A percentile compares a stretch with the other conserved stretches of the same genome.
Conservation (phyloP, 2,113 vertebrate species). For the Pterocles gutturalis region DNA sequence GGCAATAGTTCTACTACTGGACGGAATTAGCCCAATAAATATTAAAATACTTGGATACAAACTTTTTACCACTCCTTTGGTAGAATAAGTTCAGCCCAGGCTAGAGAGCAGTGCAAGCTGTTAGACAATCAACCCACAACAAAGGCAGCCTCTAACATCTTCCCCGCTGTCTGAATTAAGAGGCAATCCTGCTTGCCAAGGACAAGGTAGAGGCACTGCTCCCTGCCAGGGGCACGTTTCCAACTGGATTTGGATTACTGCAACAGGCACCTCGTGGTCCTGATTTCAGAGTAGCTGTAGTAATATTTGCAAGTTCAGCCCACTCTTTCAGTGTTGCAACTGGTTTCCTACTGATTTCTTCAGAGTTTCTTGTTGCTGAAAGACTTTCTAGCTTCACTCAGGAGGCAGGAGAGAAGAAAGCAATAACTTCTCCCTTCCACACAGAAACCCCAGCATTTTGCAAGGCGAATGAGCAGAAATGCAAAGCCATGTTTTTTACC, state of each 20-base stretch:
- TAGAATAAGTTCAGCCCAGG: neutral
- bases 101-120: neutral
- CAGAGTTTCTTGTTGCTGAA: neutral
- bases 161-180: neutral
- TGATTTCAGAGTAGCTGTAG: neutral
- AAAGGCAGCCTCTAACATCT: neutral
- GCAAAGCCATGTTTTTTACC: neutral
- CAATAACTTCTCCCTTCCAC: neutral
- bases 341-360: neutral
- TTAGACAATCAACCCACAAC: neutral
- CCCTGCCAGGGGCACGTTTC: neutral
- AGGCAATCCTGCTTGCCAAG: neutral
- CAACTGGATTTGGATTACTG: neutral
- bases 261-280: neutral
- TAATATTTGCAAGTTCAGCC: neutral
- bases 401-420: neutral
- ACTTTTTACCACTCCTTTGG: neutral
- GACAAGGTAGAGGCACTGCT: neutral
- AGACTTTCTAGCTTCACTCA: neutral
- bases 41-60: neutral
- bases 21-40: neutral
- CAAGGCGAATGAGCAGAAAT: neutral
- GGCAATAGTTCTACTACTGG: neutral
- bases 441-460: neutral
- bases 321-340: neutral